Evolutionary conservation across 2,113 vertebrate genomes (phyloP).

Genomic region (Mastomys coucha): DNA sequence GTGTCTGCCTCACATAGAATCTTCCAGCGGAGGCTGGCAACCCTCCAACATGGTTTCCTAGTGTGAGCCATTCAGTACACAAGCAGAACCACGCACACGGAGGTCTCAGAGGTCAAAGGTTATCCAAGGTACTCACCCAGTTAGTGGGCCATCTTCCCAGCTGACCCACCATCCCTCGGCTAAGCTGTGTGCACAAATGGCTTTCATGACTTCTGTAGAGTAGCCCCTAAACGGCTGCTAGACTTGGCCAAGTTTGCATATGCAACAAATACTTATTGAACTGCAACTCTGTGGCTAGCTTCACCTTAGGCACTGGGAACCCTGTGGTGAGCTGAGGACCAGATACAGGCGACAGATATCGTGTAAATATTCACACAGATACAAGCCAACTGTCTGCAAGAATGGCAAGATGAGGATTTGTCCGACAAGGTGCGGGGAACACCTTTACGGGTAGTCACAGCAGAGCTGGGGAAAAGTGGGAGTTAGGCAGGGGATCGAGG

Average conservation of each 20-base stretch:
- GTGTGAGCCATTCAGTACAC: not conserved
- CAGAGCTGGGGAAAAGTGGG: not conserved
- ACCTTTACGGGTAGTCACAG: not conserved
- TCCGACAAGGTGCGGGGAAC: too few species aligned
- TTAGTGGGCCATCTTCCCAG: not conserved
- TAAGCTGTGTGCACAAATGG: not conserved
- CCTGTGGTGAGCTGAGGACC: not conserved
- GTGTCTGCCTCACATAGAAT: rapidly evolving
- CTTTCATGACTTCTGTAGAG: not conserved
- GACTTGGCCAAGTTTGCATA: not conserved
- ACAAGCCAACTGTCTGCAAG: not conserved
- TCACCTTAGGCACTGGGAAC: not conserved
- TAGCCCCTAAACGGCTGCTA: not conserved
- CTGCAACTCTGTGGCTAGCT: not conserved
- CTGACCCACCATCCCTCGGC: not conserved
- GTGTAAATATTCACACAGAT: not conserved
- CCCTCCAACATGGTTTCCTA: not conserved
- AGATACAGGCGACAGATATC: not conserved
- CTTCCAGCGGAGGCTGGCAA: not conserved
- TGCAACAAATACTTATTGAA: not conserved
- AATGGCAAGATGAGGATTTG: not conserved
- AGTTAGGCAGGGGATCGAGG: not conserved
- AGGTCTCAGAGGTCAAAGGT: slow-evolving; percentile 32
- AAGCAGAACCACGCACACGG: not conserved
- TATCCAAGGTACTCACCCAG: not conserved